Evolutionary conservation across 2,113 vertebrate genomes (phyloP), one percentile per base, ranked within the genome.

Genomic region (Eublepharis macularius): DNA sequence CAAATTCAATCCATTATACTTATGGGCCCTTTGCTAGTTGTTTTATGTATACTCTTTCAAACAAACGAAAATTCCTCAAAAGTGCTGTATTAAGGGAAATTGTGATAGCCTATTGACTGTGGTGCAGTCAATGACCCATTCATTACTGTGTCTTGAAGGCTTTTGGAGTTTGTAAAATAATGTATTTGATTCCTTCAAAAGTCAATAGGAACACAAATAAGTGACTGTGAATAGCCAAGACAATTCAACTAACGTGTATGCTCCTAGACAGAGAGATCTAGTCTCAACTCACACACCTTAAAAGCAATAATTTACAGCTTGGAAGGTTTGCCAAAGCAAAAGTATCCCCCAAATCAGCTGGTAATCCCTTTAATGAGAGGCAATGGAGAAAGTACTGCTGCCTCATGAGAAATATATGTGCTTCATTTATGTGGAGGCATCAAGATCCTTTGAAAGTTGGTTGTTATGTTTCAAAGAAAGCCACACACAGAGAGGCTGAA

Each of bases 81-180:
- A 96, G 92, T 86, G 76, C 94, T 95, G 92, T 92, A 94, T 96
- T 95, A 95, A 93, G 94, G 92, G 77, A 95, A 96, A 96, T 95
- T 94, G 91, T 96, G 96, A 97, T 95, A 95, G 92, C 49, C 34
- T 96, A 96, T 96, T 94, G 95, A 96, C 90, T 57, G 34, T 68
- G 87, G 76, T 90, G 91, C 89, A 94, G 87, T 94, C 96, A 95
- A 93, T 94, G 90, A 93, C 91, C 90, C 91, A 94, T 96, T 96
- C 0, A 2, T 95, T 96, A 95, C 91, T 96, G 92, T 93, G 86
- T 92, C 90, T 94, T 90, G 93, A 92, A 94, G 89, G 90, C 89
- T 92, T 91, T 70, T 88, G 80, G 76, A 93, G 57, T 93, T 94
- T 76, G 1, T 92, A 93, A 95, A 95, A 94, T 94, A 95, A 95